Evolutionary conservation across 2,113 vertebrate species (phyloP).

Genomic region (Oncorhynchus clarkii): DNA sequence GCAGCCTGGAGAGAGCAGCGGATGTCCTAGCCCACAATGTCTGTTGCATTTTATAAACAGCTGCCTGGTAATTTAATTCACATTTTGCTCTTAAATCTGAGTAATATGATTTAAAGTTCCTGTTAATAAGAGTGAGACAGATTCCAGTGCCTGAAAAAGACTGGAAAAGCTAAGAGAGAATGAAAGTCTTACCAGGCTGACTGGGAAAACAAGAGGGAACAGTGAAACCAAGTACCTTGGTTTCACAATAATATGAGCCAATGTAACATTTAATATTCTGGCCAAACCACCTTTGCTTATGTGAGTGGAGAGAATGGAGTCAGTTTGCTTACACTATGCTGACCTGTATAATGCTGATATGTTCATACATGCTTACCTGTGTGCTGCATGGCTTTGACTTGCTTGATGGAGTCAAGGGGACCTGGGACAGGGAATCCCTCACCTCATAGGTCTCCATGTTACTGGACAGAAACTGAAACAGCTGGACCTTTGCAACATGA

Average conservation of each 20-base stretch:
- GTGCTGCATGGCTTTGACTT: conserved; percentile 37
- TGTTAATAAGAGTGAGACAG: conserved; percentile 56
- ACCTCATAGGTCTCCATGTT: conserved; percentile 40
- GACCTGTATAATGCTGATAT: neutral
- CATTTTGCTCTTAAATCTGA: conserved; percentile 58
- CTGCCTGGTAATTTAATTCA: conserved; percentile 64
- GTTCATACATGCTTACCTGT: conserved; percentile 53
- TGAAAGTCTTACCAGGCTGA: conserved; percentile 4
- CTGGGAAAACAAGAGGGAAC: conserved; percentile 9
- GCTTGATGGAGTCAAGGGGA: conserved; percentile 64
- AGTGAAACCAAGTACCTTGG: conserved; percentile 5
- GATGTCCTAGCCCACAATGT: conserved; percentile 29
- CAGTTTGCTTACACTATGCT: neutral
- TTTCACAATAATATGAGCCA: conserved; percentile 30
- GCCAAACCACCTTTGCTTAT: conserved; percentile 18
- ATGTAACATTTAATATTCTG: conserved; percentile 30
- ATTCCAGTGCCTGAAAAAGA: conserved; percentile 33
- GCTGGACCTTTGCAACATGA: conserved; percentile 70
- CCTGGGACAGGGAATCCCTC: conserved; percentile 31
- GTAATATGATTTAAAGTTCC: conserved; percentile 63
- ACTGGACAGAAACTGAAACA: conserved; percentile 82
- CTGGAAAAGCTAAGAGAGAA: conserved; percentile 30
- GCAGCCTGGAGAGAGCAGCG: conserved; percentile 38
- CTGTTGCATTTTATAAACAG: conserved; percentile 58
- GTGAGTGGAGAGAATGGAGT: neutral